A percentile compares a stretch with the other conserved stretches of the same genome.
Evolutionary conservation across 1,140 invertebrate genomes (phyloP).

Genomic region (Zaprionus gabonicus): DNA sequence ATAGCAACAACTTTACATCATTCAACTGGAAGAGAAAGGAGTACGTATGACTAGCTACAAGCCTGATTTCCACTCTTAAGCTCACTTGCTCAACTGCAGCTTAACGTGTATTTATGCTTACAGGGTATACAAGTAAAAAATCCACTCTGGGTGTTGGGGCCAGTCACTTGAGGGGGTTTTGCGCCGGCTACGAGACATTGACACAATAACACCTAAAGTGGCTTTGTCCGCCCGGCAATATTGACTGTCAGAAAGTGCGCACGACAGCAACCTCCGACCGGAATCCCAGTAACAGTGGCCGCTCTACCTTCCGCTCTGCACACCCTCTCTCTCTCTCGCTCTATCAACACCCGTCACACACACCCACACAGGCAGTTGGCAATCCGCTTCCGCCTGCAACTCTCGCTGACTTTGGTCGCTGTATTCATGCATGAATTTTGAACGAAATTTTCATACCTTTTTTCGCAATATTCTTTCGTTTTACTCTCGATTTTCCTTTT

Average conservation of each 20-base stretch:
- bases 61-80: neutral
- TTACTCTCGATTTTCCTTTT: constrained; percentile 27
- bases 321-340: neutral
- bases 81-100: neutral
- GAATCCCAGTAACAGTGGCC: constrained; percentile 42
- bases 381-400: constrained; percentile 44
- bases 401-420: constrained; percentile 47
- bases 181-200: constrained; percentile 61
- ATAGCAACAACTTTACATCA: neutral
- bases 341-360: neutral
- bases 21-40: neutral
- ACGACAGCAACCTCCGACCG: constrained; percentile 58
- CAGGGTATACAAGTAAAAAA: constrained; percentile 30
- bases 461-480: constrained; percentile 68
- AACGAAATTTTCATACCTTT: constrained; percentile 78
- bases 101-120: neutral
- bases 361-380: constrained; percentile 17
- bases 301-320: neutral
- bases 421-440: constrained; percentile 81
- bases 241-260: constrained; percentile 79
- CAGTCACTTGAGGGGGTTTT: constrained; percentile 42
- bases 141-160: constrained; percentile 50
- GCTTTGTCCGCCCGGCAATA: constrained; percentile 78
- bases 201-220: constrained; percentile 82
- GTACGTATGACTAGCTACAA: neutral